These are phyloP conservation scores for Hestina assimilis DNA, from an alignment of 1,140 invertebrate species.

Conservation along the genomic window DNA sequence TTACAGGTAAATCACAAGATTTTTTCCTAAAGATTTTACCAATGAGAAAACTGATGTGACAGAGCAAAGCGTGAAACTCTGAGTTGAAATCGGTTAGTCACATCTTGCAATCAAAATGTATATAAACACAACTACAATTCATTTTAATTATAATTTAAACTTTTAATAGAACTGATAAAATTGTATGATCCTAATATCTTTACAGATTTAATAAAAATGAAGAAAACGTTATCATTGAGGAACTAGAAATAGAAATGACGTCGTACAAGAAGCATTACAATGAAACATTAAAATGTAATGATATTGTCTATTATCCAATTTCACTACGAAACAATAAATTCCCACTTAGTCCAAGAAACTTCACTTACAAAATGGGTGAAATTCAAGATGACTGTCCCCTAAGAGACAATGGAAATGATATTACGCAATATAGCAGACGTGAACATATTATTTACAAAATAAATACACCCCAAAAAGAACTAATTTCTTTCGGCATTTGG, in stretches of 20 bases:
- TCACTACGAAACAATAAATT: conserved; percentile 53
- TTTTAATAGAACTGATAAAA: no score
- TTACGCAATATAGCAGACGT: neutral
- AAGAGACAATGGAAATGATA: conserved; percentile 18
- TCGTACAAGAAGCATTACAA: conserved; percentile 49
- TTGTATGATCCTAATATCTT: no score
- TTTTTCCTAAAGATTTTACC: no score
- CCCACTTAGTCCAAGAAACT: conserved; percentile 46
- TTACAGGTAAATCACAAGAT: conserved; percentile 40
- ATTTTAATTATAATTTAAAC: no score
- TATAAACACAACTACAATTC: no score
- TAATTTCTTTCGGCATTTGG: conserved; percentile 55
- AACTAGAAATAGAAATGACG: conserved; percentile 57
- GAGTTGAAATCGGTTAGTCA: no score
- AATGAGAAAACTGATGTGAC: no score
- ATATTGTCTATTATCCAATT: conserved; percentile 49
- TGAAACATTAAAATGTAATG: conserved; percentile 44
- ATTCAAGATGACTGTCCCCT: conserved; percentile 13
- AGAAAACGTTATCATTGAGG: conserved; percentile 39
- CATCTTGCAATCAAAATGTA: no score
- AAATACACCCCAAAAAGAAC: conserved; percentile 40
- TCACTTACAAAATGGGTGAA: conserved; percentile 33
- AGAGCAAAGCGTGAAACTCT: no score
- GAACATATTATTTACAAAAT: conserved; percentile 30
- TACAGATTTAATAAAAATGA: conserved; percentile 47